Evolutionary conservation across 2,113 vertebrate genomes (phyloP).

Genomic region (Motacilla tschutschensis): DNA sequence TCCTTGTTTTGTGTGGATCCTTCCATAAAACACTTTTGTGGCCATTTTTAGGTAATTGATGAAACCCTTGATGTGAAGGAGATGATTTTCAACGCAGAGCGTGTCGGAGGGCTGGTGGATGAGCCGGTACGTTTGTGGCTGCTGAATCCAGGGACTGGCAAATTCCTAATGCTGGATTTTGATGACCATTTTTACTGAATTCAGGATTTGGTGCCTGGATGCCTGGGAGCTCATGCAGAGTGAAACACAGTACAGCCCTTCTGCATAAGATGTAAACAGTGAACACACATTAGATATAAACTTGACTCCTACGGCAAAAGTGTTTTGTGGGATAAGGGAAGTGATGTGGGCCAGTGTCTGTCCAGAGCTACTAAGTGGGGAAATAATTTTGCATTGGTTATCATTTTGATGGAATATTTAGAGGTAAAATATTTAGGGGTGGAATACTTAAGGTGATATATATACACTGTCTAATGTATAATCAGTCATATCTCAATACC

Average conservation of each 20-base stretch:
- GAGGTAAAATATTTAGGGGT: background rate
- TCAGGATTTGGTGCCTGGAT: background rate
- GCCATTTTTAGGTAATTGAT: constrained; percentile 90
- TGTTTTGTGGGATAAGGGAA: background rate
- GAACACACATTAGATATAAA: rapidly evolving
- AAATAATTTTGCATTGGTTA: background rate
- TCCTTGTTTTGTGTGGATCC: background rate
- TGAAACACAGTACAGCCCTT: rapidly evolving
- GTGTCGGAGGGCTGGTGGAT: constrained; percentile 88
- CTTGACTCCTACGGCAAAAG: background rate
- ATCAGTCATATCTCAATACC: rapidly evolving
- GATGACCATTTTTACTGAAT: background rate
- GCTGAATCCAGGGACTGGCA: background rate
- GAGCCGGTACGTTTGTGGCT: constrained; percentile 85
- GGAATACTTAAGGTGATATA: background rate
- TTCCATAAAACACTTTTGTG: constrained; percentile 72
- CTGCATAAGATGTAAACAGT: background rate
- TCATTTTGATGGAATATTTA: background rate
- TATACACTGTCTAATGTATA: background rate
- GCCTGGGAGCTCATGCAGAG: background rate
- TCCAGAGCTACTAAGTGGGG: background rate
- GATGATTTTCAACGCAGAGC: constrained; percentile 92
- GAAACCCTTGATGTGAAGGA: constrained; percentile 97
- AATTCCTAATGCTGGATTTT: background rate
- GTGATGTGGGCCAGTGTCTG: background rate